Percentiles rank a stretch among this genome's conserved stretches.
Evolutionary conservation across 35 echinoderm and acorn worm genomes (phyloP).

Genomic region (Eucidaris tribuloides): DNA sequence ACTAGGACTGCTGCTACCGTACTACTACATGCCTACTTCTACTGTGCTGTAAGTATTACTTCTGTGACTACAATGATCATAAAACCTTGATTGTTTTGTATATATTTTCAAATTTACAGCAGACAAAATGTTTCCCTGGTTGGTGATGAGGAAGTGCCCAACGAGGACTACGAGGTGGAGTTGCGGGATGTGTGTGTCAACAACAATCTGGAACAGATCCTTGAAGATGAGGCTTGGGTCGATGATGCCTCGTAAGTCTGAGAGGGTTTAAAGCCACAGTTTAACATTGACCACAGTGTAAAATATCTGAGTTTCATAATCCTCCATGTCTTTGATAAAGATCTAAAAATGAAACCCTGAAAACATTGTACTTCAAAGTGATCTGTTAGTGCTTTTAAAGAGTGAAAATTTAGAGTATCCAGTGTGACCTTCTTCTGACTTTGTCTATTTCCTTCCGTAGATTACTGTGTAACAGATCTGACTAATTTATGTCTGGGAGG

Average conservation of each 20-base stretch:
- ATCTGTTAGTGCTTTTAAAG: no score
- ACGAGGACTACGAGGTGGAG: constrained; percentile 89
- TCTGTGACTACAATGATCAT: no score
- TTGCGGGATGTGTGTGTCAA: constrained; percentile 73
- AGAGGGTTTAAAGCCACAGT: not conserved
- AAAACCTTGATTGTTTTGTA: not conserved
- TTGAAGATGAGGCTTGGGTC: constrained; percentile 78
- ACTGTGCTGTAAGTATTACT: not conserved
- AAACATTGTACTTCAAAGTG: no score
- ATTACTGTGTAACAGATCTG: no score
- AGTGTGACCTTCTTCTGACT: no score
- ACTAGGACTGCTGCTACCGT: not conserved
- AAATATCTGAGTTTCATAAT: no score
- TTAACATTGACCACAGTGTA: not conserved
- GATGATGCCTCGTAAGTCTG: constrained; percentile 91
- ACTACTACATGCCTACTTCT: not conserved
- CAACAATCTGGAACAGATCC: constrained; percentile 70
- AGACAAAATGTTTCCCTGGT: constrained; percentile 75
- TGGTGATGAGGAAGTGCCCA: constrained; percentile 68
- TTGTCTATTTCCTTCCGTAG: no score
- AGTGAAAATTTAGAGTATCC: no score
- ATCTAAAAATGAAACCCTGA: no score
- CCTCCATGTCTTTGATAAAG: no score
- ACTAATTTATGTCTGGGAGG: no score
- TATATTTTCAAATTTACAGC: constrained; percentile 9